These are phyloP conservation scores for Phymanthus crucifer DNA, from an alignment of 92 coral and sea anemone genomes.

Conservation along the genomic window DNA sequence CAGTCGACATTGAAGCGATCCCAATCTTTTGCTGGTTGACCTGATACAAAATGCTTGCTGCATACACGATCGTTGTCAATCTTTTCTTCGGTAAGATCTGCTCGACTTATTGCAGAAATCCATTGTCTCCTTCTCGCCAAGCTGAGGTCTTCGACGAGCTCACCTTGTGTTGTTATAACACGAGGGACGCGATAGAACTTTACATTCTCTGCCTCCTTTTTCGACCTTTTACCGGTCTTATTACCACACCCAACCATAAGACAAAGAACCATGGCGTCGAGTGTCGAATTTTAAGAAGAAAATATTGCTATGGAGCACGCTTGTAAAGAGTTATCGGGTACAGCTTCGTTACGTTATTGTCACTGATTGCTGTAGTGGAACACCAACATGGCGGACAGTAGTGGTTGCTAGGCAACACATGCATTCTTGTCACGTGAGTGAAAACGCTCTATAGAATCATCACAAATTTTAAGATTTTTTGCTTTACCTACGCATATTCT, in stretches of 20 bases:
- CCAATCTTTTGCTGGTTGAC: conserved; percentile 55
- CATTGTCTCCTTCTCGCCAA: conserved; percentile 44
- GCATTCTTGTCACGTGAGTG: no score
- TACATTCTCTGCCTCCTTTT: conserved; percentile 12
- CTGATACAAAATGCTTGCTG: conserved; percentile 51
- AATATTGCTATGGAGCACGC: conserved; percentile 16
- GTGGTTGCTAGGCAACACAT: no score
- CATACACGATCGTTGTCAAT: conserved; percentile 43
- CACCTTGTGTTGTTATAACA: conserved; percentile 41
- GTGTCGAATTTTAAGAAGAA: no score
- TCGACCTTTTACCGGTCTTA: conserved; percentile 10
- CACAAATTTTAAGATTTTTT: no score
- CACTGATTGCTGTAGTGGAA: no score
- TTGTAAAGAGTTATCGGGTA: not conserved
- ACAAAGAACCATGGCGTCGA: conserved; percentile 59
- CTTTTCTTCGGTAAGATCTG: conserved; percentile 35
- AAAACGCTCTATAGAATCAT: no score
- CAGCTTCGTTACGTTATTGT: no score
- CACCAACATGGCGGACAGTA: conserved; percentile 36
- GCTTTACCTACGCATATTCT: no score
- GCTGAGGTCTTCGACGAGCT: conserved; percentile 44
- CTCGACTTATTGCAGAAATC: conserved; percentile 55
- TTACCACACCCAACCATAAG: conserved; percentile 17
- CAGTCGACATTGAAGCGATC: conserved; percentile 49
- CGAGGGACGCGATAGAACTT: conserved; percentile 23